Conservation (phyloP, 2,797 vertebrate genomes). For the Aratinga solstitialis region DNA sequence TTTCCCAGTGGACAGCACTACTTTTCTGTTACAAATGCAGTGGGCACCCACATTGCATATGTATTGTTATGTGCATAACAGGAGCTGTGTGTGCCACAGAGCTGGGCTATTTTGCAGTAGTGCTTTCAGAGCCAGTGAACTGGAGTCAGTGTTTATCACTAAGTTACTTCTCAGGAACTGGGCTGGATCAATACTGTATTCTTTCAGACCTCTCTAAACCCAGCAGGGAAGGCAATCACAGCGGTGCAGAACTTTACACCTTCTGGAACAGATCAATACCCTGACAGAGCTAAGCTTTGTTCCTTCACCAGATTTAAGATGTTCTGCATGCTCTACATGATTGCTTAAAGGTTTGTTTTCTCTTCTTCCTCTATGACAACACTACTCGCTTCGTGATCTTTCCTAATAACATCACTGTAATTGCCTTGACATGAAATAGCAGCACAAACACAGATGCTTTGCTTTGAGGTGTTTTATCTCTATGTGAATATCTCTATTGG, state of each 20-base stretch:
- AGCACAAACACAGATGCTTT: conserved; percentile 69
- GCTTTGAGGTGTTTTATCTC: conserved; percentile 73
- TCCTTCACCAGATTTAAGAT: conserved; percentile 90
- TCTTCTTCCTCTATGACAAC: conserved; percentile 80
- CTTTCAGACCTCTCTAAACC: conserved; percentile 86
- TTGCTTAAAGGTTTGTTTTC: conserved; percentile 96
- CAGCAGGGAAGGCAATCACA: conserved; percentile 89
- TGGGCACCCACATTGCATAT: background rate
- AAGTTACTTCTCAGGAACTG: conserved; percentile 89
- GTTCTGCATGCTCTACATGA: conserved; percentile 96
- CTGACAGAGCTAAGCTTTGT: conserved; percentile 94
- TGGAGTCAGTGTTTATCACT: conserved; percentile 87
- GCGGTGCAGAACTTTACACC: conserved; percentile 83
- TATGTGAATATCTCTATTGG: conserved; percentile 59
- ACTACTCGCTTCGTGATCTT: conserved; percentile 69
- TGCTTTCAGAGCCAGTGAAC: conserved; percentile 82
- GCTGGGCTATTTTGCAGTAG: conserved; percentile 63
- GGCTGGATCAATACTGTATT: conserved; percentile 95
- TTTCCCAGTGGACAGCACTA: background rate
- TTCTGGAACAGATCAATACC: conserved; percentile 95
- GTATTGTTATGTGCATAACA: background rate
- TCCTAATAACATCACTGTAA: conserved; percentile 81
- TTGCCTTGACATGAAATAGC: conserved; percentile 82
- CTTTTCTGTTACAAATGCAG: background rate
- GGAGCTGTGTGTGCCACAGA: background rate